Base-by-base conservation (phyloP, 2,797 vertebrate genomes). In the Pteronotus mesoamericanus region DNA sequence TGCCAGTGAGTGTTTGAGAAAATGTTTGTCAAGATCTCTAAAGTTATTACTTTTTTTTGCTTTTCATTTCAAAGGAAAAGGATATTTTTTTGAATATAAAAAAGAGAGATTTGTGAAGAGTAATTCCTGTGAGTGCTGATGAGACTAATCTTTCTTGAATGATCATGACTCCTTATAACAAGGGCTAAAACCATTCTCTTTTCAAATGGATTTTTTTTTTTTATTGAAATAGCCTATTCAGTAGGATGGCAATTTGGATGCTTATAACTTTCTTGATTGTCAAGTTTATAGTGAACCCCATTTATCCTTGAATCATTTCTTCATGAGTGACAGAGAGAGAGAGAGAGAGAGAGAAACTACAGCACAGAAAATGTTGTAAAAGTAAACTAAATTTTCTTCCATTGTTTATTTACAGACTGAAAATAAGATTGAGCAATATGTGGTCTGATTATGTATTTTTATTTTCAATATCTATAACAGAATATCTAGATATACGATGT, bases 141-240 rank as follows among this genome's bases (percentile, higher is more conserved):
- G 46, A 86, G 59, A 75, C 53, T 55, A 91, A 92, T 96, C 69
- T 93, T 95, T 21, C 86, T 78, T 95, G 82, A 90, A 86, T 71
- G 26, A 44, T 95, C 80, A 72, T 66, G 77, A 64, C 21, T 92
- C 34, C 37, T 94, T 77, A 95, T 42, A 94, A 88, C 44, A 95
- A 84, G 82, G 51, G 94, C 34, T 74, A 42, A 93, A 93, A 84
- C n/a, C 12, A 1, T 94, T 93, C 42, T 92, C 46, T 96, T 96
- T 94, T 46, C 59, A 96, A 92, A 94, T 55, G n/a, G 53, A 74
- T 83, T 75, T 86, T 68, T 74, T 68, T 74, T 61, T 75, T 42
- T 39, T 68, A 91, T 94, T 96, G 72, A 89, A 97, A 96, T 91
- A 80, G 39, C 18, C 83, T 94, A 44, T 95, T 96, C 39, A 71